phyloP scores from a whole-genome alignment of 2,797 vertebrate genomes.

The Danio aesculapii region DNA sequence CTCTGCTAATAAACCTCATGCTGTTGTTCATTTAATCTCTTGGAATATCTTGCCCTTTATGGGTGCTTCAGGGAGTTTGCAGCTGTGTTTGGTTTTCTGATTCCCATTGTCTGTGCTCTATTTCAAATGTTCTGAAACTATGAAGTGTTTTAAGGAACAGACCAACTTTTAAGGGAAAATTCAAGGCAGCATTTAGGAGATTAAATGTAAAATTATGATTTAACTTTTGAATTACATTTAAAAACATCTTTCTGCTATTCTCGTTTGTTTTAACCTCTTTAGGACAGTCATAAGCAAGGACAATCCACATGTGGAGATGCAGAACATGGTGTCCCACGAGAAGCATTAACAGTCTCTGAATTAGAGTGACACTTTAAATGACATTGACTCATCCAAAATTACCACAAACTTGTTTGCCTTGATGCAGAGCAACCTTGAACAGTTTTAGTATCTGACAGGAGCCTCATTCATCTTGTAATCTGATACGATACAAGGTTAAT shows the following conservation, averaged over 20 bases:
- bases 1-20: too few relatives aligned
- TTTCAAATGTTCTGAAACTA: neutral
- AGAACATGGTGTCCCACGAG: conserved; percentile 36
- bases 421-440: conserved; percentile 50
- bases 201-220: too few relatives aligned
- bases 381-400: conserved; percentile 49
- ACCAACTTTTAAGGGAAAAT: neutral
- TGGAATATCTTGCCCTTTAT: neutral
- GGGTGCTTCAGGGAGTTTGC: neutral
- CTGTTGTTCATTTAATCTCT: neutral
- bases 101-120: neutral
- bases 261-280: conserved; percentile 9
- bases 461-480: conserved; percentile 52
- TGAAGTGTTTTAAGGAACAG: neutral
- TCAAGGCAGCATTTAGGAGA: too few relatives aligned
- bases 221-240: neutral
- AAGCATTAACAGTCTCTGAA: conserved; percentile 49
- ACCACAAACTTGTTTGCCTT: conserved; percentile 22
- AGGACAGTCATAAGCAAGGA: conserved; percentile 16
- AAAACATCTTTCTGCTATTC: neutral
- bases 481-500: conserved; percentile 49
- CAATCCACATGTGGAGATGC: conserved; percentile 12
- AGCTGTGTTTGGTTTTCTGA: neutral
- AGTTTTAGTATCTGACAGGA: conserved; percentile 48
- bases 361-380: conserved; percentile 49